Conservation (phyloP, 2,797 vertebrate genomes). For the Argentina silus region DNA sequence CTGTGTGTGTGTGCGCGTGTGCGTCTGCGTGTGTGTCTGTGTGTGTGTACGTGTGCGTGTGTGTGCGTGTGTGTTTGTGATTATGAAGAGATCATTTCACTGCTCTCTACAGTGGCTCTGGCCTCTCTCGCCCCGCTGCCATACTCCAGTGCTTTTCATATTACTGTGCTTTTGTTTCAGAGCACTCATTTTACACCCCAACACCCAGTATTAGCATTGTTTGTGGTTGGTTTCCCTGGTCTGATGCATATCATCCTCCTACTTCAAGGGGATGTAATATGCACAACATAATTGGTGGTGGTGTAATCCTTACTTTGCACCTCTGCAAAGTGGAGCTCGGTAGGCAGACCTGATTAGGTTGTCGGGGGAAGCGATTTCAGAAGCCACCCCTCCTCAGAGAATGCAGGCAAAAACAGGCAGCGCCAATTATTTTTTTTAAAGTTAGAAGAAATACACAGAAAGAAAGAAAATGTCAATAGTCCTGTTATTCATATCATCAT, state of each 20-base stretch:
- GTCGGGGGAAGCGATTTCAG: neutral
- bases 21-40: too few relatives aligned
- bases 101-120: slow-evolving; percentile 30
- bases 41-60: too few relatives aligned
- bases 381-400: neutral
- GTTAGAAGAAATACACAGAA: too few relatives aligned
- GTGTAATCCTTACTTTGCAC: slow-evolving; percentile 60
- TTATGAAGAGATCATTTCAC: slow-evolving; percentile 72
- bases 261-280: slow-evolving; percentile 55
- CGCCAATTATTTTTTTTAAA: too few relatives aligned
- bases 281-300: slow-evolving; percentile 53
- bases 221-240: slow-evolving; percentile 55
- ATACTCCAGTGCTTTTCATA: slow-evolving; percentile 65
- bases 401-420: too few relatives aligned
- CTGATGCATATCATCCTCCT: slow-evolving; percentile 57
- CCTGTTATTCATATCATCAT: too few relatives aligned
- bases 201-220: slow-evolving; percentile 58
- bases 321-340: neutral
- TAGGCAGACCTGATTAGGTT: slow-evolving; percentile 2
- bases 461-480: too few relatives aligned
- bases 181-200: slow-evolving; percentile 66
- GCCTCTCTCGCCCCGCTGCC: slow-evolving; percentile 43
- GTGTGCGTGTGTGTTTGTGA: slow-evolving; percentile 10
- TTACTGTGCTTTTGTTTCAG: slow-evolving; percentile 68
- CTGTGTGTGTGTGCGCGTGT: too few relatives aligned